Base-by-base conservation (phyloP, 2,113 vertebrate genomes). In the Sylvilagus bachmani region DNA sequence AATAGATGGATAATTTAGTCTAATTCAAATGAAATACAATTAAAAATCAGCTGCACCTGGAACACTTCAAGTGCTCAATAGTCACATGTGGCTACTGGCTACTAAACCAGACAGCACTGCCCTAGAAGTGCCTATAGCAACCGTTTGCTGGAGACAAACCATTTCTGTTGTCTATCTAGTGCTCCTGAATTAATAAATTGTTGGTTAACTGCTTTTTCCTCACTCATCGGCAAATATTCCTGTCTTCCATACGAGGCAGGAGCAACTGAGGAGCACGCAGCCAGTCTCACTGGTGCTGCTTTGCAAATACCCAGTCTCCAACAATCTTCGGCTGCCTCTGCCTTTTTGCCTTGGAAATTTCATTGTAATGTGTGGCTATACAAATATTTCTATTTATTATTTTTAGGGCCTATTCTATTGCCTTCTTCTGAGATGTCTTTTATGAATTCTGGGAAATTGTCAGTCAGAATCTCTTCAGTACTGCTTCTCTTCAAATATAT, bases 401-500 rank as follows among this genome's bases (percentile, higher is more conserved):
- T 61, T 8, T 13, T 84, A 22, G 44, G 29, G 67, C 3, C 67
- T 89, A 87, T 66, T 71, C 24, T 67, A 73, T 16, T 88, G 62
- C 14, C 62, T 66, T 85, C 53, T 73, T 67, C 27, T 29, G 62
- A 91, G 62, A 77, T 44, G 22, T 71, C 31, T 81, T 94, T 77
- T 33, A 49, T 36, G 58, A n/a, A 81, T 81, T 90, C 62, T 93
- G 31, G 36, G 89, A 95, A 91, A 67, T 58, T 78, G 11, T 86
- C 67, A 73, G 25, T 74, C 44, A 51, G 58, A 84, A 90, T 75
- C 69, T 88, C 81, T 95, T 96, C 74, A 93, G 73, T 86, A 93
- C 3, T 81, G 17, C 3, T 61, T 90, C 9, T 86, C 38, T 78
- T 29, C 27, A 44, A 90, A 77, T 53, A 29, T 89, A 70, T 51